Conservation (phyloP, 2,888 invertebrate species). For the Steinernema scapterisci region DNA sequence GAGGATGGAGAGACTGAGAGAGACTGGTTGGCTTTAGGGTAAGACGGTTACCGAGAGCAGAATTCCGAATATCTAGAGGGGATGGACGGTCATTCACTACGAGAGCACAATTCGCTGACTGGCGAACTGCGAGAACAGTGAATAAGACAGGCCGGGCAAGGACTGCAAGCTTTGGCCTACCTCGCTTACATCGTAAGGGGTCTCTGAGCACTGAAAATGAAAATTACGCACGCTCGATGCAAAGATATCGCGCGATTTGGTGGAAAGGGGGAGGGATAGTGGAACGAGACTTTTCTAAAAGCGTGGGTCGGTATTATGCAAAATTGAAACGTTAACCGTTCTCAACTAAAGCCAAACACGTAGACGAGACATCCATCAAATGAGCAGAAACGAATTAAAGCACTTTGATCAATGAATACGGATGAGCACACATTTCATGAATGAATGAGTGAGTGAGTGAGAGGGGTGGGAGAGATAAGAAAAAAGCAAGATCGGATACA, state of each 20-base stretch:
- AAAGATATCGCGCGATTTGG: conserved; percentile 11
- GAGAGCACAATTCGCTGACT: not conserved
- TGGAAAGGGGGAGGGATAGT: no score
- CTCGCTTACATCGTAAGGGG: conserved; percentile 26
- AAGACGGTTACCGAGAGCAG: not conserved
- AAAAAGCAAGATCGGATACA: not conserved
- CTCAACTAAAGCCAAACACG: not conserved
- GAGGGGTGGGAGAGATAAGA: not conserved
- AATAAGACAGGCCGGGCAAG: conserved; percentile 19
- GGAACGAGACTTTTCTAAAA: no score
- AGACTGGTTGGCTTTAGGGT: not conserved
- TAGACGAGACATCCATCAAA: not conserved
- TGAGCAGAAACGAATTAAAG: conserved; percentile 23
- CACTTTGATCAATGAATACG: conserved; percentile 14
- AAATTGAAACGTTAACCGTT: not conserved
- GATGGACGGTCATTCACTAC: conserved; percentile 15
- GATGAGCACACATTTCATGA: conserved; percentile 20
- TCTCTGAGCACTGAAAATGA: conserved; percentile 15
- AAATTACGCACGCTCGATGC: conserved; percentile 30
- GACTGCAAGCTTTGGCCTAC: conserved; percentile 20
- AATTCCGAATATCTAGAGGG: conserved; percentile 17
- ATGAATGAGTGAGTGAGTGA: conserved; percentile 6
- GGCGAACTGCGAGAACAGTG: conserved; percentile 4
- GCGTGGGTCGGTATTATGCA: not conserved
- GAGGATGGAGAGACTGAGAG: not conserved